Evolutionary conservation across 2,888 invertebrate genomes (phyloP), one percentile per base, ranked within the genome.

Genomic region (Rotaria magnacalcarata): DNA sequence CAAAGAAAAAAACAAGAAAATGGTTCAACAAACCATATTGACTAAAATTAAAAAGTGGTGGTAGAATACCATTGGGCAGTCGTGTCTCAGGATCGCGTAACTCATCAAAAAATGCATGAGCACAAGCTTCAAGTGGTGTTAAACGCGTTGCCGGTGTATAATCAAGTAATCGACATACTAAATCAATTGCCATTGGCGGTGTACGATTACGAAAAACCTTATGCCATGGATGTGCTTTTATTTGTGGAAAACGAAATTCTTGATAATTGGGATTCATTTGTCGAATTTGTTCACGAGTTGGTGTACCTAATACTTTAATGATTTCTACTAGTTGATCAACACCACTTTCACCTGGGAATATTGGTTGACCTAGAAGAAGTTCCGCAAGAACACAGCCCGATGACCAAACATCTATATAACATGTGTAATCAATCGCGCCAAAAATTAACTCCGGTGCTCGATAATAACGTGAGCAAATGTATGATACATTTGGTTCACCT

Each of bases 241-340:
- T 99, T 93, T 98, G 97, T 90, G 99, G 99, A 92, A 99, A 99
- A 93, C 97, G 97, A 93, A 99, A 99, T 93, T 99, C 99, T 90
- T 97, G 97, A 92, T 99, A 99, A 92, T 99, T 98, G 89, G 98
- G 97, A 93, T 99, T 99, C 99, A 99, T 99, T 93, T 98, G 97
- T 90, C 96, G 94, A 91, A 99, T 99, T 93, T 99, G 98, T 92
- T 99, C 98, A 91, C 97, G 94, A 89, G 97, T 97, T 86, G 98
- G 98, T 89, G 97, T 98, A 89, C 98, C 98, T 90, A 98, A 93
- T 89, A 98, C 97, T 93, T 99, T 99, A 92, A 99, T 99, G 91
- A 99, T 99, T 93, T 99, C 98, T 89, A 99, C 98, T 90, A 99
- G 93, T 92, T 99, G 99, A 92, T 99, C 98, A 87, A 98, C 98